Conservation (phyloP, 2,113 vertebrate species). For the Stomatorhinus ivindoensis region DNA sequence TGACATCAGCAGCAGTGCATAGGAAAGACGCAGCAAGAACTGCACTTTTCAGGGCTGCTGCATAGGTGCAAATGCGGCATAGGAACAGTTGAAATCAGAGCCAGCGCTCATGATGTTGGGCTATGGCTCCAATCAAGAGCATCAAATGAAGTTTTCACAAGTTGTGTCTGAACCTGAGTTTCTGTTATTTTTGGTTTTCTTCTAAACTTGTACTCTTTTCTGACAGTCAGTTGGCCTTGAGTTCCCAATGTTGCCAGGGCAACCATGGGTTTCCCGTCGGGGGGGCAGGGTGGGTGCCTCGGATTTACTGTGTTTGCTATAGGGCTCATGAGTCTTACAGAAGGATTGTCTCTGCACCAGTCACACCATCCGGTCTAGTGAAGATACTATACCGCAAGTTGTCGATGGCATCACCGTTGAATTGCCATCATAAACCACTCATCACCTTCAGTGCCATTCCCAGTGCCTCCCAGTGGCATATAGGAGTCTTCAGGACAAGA, state of each 20-base stretch:
- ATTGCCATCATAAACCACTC: neutral
- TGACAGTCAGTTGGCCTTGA: constrained; percentile 21
- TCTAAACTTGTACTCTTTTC: constrained; percentile 21
- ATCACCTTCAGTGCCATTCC: neutral
- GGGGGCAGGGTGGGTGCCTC: neutral
- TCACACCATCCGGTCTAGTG: neutral
- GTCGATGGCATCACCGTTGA: constrained; percentile 31
- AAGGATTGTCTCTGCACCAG: constrained; percentile 1
- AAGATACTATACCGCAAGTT: neutral
- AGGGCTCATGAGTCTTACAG: neutral
- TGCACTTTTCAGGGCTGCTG: neutral
- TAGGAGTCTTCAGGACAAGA: neutral
- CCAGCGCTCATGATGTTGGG: constrained; percentile 4
- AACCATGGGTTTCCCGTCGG: neutral
- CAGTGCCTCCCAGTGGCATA: neutral
- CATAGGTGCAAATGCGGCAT: neutral
- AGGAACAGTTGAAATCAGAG: neutral
- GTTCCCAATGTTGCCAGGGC: constrained; percentile 19
- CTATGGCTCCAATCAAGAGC: constrained; percentile 45
- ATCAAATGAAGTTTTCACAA: constrained; percentile 50
- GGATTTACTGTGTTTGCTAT: constrained; percentile 7
- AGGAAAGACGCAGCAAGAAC: neutral
- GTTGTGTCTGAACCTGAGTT: constrained; percentile 39
- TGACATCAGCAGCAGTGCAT: neutral
- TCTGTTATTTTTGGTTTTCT: constrained; percentile 33